Evolutionary conservation across 1,140 invertebrate genomes (phyloP).

Genomic region (Papilio polytes): DNA sequence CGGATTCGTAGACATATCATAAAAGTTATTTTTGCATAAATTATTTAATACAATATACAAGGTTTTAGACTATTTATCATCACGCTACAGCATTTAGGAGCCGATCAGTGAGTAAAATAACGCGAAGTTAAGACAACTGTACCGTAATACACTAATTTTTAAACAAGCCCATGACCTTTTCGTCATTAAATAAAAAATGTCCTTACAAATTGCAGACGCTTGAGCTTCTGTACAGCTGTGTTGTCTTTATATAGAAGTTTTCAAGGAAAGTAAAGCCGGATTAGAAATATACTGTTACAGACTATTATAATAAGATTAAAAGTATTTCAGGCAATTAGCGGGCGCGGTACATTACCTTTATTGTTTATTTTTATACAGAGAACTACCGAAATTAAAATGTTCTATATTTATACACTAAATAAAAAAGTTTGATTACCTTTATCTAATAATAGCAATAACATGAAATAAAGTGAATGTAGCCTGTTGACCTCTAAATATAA

Average conservation of each 20-base stretch:
- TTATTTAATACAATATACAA: too few relatives aligned
- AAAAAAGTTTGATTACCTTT: too few relatives aligned
- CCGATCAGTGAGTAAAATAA: too few relatives aligned
- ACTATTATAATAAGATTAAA: conserved; percentile 34
- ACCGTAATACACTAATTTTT: background rate
- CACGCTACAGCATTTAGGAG: too few relatives aligned
- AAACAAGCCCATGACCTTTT: background rate
- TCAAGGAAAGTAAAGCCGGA: conserved; percentile 36
- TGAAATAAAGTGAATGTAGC: background rate
- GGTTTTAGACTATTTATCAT: too few relatives aligned
- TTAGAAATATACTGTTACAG: conserved; percentile 37
- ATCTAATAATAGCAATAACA: too few relatives aligned
- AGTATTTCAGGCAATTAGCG: conserved; percentile 38
- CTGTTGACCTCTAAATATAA: background rate
- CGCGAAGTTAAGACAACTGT: too few relatives aligned
- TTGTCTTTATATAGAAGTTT: conserved; percentile 22
- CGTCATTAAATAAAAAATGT: background rate
- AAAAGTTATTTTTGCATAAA: too few relatives aligned
- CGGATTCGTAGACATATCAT: too few relatives aligned
- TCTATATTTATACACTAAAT: too few relatives aligned
- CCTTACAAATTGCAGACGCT: conserved; percentile 4
- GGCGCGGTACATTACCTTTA: conserved; percentile 1
- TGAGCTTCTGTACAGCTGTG: conserved; percentile 15
- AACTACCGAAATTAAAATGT: background rate
- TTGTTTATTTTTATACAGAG: background rate